Conservation (phyloP, 2,113 vertebrate species). For the Erythrolamprus reginae region DNA sequence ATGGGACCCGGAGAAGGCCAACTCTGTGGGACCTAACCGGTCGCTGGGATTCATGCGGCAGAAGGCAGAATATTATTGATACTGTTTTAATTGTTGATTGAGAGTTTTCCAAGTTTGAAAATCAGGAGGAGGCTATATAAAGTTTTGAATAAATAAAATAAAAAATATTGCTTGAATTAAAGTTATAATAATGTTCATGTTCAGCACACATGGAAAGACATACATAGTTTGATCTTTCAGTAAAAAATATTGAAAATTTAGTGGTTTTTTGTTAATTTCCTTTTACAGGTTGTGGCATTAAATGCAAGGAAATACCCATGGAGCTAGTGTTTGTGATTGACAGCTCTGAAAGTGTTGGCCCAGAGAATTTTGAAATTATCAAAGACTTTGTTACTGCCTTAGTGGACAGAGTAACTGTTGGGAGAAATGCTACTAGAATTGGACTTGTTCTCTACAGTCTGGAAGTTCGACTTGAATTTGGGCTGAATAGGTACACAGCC, state of each 20-base stretch:
- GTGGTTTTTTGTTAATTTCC: slow-evolving; percentile 16
- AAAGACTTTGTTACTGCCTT: slow-evolving; percentile 87
- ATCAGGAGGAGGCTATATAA: neutral
- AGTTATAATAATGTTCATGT: neutral
- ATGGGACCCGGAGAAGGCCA: too few species aligned
- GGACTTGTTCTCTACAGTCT: slow-evolving; percentile 86
- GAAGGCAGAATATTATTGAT: too few species aligned
- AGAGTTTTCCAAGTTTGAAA: neutral
- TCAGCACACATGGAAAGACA: neutral
- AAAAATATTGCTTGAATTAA: neutral
- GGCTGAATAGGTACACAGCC: slow-evolving; percentile 73
- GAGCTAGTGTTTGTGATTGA: slow-evolving; percentile 92
- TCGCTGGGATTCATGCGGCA: too few species aligned
- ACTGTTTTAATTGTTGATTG: neutral
- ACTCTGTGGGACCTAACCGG: too few species aligned
- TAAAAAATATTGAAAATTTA: neutral
- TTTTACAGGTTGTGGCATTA: slow-evolving; percentile 81
- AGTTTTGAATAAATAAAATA: neutral
- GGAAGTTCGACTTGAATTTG: slow-evolving; percentile 82
- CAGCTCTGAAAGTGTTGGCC: slow-evolving; percentile 90
- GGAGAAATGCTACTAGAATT: slow-evolving; percentile 84
- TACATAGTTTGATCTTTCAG: neutral
- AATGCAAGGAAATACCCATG: slow-evolving; percentile 92
- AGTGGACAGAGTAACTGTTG: slow-evolving; percentile 84
- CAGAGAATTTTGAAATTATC: slow-evolving; percentile 89